A percentile compares a stretch with the other conserved stretches of the same genome.
phyloP scores from a whole-genome alignment of 1,140 invertebrate genomes.

The Bacillus rossius region DNA sequence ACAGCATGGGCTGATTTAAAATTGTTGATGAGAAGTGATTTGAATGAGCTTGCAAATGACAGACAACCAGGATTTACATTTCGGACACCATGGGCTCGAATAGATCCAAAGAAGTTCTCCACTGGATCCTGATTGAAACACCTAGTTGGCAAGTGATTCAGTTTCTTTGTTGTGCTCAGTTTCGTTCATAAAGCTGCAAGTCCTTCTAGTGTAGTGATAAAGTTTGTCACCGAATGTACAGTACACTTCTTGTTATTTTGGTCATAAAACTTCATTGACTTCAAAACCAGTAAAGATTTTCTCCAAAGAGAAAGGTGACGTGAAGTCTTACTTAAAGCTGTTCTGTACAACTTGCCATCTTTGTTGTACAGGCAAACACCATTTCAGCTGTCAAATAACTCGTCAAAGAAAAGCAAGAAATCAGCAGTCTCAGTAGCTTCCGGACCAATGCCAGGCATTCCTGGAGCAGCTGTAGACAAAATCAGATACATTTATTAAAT shows the following conservation, averaged over 20 bases:
- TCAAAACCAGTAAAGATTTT: not conserved
- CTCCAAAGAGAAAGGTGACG: not conserved
- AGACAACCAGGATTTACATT: conserved; percentile 1
- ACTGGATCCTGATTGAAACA: conserved; percentile 1
- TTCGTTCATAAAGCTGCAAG: not conserved
- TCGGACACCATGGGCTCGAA: not conserved
- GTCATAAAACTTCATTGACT: not conserved
- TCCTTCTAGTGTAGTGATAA: not conserved
- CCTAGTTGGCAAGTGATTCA: not conserved
- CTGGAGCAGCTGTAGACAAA: too few species aligned
- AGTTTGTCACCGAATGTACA: not conserved
- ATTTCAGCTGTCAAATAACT: not conserved
- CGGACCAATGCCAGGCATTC: too few species aligned
- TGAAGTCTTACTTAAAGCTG: not conserved
- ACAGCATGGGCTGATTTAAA: not conserved
- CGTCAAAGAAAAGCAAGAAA: not conserved
- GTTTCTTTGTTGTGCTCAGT: not conserved
- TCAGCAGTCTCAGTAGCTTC: not conserved
- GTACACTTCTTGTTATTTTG: not conserved
- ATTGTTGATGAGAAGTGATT: not conserved
- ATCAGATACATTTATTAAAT: too few species aligned
- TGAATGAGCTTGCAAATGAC: not conserved
- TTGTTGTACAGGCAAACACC: not conserved
- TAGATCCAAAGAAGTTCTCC: not conserved
- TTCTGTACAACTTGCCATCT: not conserved